Evolutionary conservation across 1,140 invertebrate genomes (phyloP).

Genomic region (Antheraea pernyi): DNA sequence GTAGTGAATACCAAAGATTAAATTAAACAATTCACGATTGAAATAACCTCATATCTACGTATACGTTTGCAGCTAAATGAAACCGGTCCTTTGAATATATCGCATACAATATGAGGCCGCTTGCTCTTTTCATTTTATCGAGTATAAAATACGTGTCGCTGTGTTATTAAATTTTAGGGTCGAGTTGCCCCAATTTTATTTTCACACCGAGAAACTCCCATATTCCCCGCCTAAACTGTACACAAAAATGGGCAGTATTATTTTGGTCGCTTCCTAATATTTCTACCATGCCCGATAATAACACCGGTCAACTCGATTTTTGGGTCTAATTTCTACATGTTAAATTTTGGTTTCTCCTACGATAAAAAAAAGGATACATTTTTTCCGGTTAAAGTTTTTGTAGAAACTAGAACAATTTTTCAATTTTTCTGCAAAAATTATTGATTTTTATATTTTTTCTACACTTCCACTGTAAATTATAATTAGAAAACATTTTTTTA

Average conservation of each 20-base stretch:
- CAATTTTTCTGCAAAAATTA: too few species aligned
- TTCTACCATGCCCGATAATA: neutral
- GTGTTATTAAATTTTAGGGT: constrained; percentile 3
- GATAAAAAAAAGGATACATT: too few species aligned
- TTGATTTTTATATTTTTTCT: too few species aligned
- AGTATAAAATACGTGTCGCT: constrained; percentile 1
- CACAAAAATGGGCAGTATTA: neutral
- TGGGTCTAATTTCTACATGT: too few species aligned
- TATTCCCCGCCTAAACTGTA: neutral
- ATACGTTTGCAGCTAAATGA: neutral
- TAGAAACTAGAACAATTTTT: too few species aligned
- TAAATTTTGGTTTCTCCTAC: too few species aligned
- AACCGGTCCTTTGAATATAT: neutral
- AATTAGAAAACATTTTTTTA: too few species aligned
- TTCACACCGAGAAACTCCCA: neutral
- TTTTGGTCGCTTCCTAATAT: neutral
- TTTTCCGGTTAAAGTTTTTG: too few species aligned
- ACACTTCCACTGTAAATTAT: too few species aligned
- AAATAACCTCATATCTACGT: neutral
- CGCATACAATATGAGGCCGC: neutral
- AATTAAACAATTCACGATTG: neutral
- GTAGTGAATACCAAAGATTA: neutral
- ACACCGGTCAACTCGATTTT: neutral
- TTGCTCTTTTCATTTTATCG: constrained; percentile 4
- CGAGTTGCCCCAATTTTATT: neutral